phyloP scores from a whole-genome alignment of 2,797 vertebrate genomes.

The Furcifer pardalis region DNA sequence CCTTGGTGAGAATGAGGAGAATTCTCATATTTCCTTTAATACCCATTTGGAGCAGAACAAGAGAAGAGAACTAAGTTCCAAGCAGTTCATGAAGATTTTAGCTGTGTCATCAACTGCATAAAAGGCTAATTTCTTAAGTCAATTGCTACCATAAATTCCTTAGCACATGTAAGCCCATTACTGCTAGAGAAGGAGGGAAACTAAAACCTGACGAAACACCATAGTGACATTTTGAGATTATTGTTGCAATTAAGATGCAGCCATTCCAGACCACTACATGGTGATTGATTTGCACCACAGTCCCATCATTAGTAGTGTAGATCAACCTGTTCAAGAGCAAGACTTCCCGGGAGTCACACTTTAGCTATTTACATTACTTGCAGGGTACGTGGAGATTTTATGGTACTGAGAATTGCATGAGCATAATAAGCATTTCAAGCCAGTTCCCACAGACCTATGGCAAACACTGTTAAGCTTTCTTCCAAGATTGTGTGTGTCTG shows the following conservation, averaged over 20 bases:
- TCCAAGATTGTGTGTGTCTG: neutral
- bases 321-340: conserved; percentile 29
- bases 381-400: neutral
- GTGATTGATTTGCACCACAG: neutral
- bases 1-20: conserved; percentile 7
- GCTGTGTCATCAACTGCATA: rapidly evolving
- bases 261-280: conserved; percentile 11
- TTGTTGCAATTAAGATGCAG: conserved; percentile 22
- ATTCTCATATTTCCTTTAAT: conserved; percentile 23
- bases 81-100: conserved; percentile 21
- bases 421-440: conserved; percentile 29
- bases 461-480: conserved; percentile 28
- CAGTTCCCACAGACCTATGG: neutral
- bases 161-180: neutral
- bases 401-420: conserved; percentile 30
- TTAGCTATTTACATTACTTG: conserved; percentile 21
- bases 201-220: neutral
- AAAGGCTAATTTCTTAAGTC: conserved; percentile 5
- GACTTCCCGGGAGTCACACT: neutral
- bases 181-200: neutral
- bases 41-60: neutral
- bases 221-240: conserved; percentile 14
- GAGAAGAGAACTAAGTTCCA: conserved; percentile 18
- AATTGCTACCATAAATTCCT: conserved; percentile 13
- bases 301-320: neutral